A percentile compares a stretch with the other conserved stretches of the same genome.
phyloP scores from a whole-genome alignment of 2,888 invertebrate genomes.

The Xestia c-nigrum region DNA sequence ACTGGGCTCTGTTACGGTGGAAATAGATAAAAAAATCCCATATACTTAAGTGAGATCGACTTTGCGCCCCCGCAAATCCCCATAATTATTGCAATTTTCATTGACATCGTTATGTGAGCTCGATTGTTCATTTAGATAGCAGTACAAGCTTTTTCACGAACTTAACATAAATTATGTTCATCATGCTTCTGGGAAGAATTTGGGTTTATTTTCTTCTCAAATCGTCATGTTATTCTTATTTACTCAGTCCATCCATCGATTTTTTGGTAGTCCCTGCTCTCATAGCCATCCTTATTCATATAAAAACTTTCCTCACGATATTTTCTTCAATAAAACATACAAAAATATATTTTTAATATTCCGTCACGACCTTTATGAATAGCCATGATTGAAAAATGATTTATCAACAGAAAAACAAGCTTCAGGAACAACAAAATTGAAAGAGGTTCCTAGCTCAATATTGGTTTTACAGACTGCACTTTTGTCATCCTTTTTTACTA shows the following conservation, averaged over 20 bases:
- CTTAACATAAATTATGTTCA: no score
- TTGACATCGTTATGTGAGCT: no score
- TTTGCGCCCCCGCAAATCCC: no score
- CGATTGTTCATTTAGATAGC: no score
- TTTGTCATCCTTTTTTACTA: slow-evolving; percentile 43
- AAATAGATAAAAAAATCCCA: no score
- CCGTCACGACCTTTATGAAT: slow-evolving; percentile 17
- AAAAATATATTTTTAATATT: background rate
- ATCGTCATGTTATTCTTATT: no score
- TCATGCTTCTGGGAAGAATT: no score
- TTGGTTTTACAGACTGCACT: slow-evolving; percentile 10
- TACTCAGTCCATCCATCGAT: background rate
- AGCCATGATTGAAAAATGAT: slow-evolving; percentile 33
- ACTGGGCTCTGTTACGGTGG: no score
- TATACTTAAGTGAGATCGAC: no score
- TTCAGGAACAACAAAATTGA: slow-evolving; percentile 28
- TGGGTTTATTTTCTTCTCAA: background rate
- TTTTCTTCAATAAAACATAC: background rate
- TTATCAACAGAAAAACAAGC: slow-evolving; percentile 32
- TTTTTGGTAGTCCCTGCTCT: background rate
- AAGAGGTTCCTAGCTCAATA: slow-evolving; percentile 28
- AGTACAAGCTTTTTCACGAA: no score
- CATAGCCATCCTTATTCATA: background rate
- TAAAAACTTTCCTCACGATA: background rate
- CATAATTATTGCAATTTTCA: no score